phyloP scores from a whole-genome alignment of 2,113 vertebrate genomes.

The Columba janthina region DNA sequence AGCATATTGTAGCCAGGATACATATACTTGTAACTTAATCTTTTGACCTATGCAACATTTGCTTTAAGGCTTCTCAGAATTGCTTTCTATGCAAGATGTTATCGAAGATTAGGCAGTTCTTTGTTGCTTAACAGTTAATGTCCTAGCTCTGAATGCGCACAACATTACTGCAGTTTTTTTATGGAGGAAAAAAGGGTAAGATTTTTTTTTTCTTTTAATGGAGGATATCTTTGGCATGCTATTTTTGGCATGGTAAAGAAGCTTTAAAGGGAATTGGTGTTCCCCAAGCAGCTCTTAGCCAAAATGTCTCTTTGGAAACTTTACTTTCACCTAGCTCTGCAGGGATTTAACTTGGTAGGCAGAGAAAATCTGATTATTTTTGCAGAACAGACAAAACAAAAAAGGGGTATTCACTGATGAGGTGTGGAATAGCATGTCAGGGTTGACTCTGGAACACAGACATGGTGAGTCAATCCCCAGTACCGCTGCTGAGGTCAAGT shows the following conservation, averaged over 20 bases:
- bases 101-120: background rate
- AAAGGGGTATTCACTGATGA: conserved; percentile 42
- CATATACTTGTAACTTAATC: background rate
- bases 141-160: background rate
- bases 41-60: background rate
- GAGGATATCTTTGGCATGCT: background rate
- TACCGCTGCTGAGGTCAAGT: background rate
- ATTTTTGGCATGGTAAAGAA: background rate
- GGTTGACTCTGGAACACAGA: background rate
- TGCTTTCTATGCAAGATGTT: background rate
- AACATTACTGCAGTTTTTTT: background rate
- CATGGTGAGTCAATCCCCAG: background rate
- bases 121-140: background rate
- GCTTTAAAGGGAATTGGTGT: conserved; percentile 44
- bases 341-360: conserved; percentile 21
- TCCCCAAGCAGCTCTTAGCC: conserved; percentile 36
- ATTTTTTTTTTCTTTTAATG: background rate
- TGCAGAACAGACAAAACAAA: conserved; percentile 36
- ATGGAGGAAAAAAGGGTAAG: background rate
- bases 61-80: background rate
- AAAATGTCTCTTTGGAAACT: conserved; percentile 40
- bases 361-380: conserved; percentile 55
- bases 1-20: background rate
- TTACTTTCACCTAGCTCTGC: conserved; percentile 17
- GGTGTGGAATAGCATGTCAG: conserved; percentile 42